These are phyloP conservation scores for Tenualosa thibaudeaui DNA, from an alignment of 2,797 vertebrate species.

Conservation along the genomic window DNA sequence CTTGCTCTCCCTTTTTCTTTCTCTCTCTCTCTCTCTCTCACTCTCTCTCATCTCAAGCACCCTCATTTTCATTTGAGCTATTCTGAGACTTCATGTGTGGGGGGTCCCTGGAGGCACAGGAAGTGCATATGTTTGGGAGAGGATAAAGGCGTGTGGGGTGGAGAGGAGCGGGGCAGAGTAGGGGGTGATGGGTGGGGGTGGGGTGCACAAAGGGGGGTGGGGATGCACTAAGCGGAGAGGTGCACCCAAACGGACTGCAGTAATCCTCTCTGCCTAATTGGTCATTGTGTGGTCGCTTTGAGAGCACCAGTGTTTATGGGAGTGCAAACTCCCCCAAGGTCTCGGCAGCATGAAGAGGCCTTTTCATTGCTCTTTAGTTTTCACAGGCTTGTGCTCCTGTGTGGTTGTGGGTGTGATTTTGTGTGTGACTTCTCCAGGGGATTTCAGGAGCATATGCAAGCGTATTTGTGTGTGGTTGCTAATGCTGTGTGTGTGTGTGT, in stretches of 20 bases:
- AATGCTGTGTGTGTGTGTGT: background rate
- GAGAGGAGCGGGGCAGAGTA: background rate
- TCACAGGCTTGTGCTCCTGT: conserved; percentile 13
- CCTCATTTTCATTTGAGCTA: background rate
- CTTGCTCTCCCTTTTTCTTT: background rate
- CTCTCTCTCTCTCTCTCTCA: background rate
- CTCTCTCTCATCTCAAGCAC: background rate
- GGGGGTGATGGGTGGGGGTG: background rate
- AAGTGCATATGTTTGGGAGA: background rate
- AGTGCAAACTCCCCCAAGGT: conserved; percentile 35
- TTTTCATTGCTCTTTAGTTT: conserved; percentile 25
- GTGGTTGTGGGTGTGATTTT: background rate
- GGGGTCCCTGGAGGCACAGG: background rate
- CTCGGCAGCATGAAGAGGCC: conserved; percentile 34
- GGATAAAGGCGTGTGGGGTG: background rate
- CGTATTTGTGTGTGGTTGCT: background rate
- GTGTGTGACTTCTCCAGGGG: background rate
- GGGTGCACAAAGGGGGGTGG: background rate
- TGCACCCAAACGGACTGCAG: conserved; percentile 17
- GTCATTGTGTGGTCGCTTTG: conserved; percentile 38
- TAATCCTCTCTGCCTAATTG: conserved; percentile 43
- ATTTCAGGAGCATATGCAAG: background rate
- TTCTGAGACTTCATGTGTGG: background rate
- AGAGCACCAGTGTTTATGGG: conserved; percentile 37
- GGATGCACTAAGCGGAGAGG: background rate